phyloP scores from a whole-genome alignment of 1,140 invertebrate genomes.

The Brachionus calyciflorus region DNA sequence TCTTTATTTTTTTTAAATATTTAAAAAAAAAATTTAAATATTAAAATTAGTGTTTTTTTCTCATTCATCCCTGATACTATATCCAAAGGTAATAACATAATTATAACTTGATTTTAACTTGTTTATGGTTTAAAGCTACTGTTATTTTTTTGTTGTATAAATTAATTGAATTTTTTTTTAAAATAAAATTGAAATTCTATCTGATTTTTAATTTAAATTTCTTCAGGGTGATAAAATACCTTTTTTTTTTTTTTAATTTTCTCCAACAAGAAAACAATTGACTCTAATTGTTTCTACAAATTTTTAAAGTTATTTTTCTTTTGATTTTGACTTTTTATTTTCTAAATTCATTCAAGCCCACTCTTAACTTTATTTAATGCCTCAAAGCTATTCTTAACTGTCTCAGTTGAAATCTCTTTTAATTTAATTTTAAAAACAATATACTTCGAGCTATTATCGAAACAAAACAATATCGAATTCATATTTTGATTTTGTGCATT shows the following conservation, averaged over 20 bases:
- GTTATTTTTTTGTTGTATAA: constrained; percentile 1
- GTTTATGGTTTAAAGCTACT: constrained; percentile 31
- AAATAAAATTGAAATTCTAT: constrained; percentile 14
- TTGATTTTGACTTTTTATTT: no score
- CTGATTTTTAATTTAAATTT: constrained; percentile 1
- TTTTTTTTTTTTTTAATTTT: no score
- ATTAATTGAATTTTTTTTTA: constrained; percentile 16
- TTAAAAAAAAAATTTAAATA: constrained; percentile 9
- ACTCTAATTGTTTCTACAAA: no score
- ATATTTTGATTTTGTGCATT: no score
- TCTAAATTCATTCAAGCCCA: no score
- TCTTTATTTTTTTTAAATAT: neutral
- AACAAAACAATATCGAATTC: no score
- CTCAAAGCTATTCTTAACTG: no score
- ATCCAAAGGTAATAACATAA: constrained; percentile 45
- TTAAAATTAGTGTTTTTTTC: constrained; percentile 34
- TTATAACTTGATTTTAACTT: constrained; percentile 42
- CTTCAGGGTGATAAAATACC: constrained; percentile 12
- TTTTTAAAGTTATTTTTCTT: no score
- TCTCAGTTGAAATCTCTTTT: no score
- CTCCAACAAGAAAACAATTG: no score
- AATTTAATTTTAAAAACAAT: neutral
- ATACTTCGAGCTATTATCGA: no score
- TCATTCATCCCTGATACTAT: constrained; percentile 15
- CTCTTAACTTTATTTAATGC: no score